Evolutionary conservation across 2,888 invertebrate genomes (phyloP).

Genomic region (Tiliacea citrago): DNA sequence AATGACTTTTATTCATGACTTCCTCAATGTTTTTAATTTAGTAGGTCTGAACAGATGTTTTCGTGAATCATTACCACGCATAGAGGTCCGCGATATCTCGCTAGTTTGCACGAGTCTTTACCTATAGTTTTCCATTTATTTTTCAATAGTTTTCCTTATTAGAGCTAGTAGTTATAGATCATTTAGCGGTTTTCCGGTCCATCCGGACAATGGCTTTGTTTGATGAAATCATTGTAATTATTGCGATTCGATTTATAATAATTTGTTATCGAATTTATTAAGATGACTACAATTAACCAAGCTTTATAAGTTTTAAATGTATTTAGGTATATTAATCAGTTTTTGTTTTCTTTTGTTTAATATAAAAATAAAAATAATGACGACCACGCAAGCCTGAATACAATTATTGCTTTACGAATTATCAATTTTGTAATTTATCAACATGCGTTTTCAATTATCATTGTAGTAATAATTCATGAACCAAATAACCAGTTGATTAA

Average conservation of each 20-base stretch:
- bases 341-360: background rate
- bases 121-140: background rate
- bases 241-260: background rate
- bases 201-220: constrained; percentile 20
- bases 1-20: too few relatives aligned
- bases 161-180: background rate
- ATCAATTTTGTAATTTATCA: background rate
- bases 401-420: background rate
- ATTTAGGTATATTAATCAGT: background rate
- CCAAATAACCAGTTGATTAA: constrained; percentile 20
- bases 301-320: background rate
- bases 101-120: background rate
- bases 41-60: background rate
- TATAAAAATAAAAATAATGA: background rate
- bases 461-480: constrained; percentile 12
- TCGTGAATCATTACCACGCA: background rate
- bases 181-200: constrained; percentile 37
- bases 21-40: too few relatives aligned
- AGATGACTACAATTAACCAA: background rate
- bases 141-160: constrained; percentile 25
- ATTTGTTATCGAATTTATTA: background rate
- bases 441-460: constrained; percentile 24
- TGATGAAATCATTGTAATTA: background rate
- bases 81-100: too few relatives aligned
- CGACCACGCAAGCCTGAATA: background rate